phyloP scores from a whole-genome alignment of 1,140 invertebrate genomes.

The Parapsyche elsis region DNA sequence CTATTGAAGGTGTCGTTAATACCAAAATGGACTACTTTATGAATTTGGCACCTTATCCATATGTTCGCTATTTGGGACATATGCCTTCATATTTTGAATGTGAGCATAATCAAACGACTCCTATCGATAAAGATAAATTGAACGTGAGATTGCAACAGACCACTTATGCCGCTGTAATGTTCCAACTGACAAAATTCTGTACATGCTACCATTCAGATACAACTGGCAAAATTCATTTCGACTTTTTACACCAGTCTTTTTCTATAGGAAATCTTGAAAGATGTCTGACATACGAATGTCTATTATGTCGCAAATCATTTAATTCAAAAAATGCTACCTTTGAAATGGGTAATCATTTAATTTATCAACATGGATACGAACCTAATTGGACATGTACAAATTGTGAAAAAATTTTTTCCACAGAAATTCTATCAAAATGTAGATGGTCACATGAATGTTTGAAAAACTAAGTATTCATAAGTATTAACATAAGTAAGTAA shows the following conservation, averaged over 20 bases:
- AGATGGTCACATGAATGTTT: background rate
- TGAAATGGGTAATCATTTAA: background rate
- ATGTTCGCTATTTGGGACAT: constrained; percentile 15
- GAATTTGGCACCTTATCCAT: constrained; percentile 15
- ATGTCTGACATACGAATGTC: constrained; percentile 1
- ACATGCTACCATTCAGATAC: background rate
- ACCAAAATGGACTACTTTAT: background rate
- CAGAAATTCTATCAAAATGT: background rate
- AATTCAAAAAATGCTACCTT: background rate
- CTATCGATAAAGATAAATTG: background rate
- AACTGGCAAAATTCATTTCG: background rate
- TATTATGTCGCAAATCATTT: background rate
- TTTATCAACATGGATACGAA: background rate
- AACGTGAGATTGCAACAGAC: constrained; percentile 18
- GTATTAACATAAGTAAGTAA: too few species aligned
- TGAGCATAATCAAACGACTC: background rate
- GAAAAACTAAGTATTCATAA: too few species aligned
- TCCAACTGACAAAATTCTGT: background rate
- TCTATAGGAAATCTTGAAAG: background rate
- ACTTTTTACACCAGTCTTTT: background rate
- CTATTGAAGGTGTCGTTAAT: background rate
- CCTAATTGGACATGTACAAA: background rate
- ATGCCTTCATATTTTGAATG: background rate
- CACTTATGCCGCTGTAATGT: background rate
- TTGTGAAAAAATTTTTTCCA: background rate